Base-by-base conservation (phyloP, 1,140 invertebrate species). In the Schlechtendalia chinensis region DNA sequence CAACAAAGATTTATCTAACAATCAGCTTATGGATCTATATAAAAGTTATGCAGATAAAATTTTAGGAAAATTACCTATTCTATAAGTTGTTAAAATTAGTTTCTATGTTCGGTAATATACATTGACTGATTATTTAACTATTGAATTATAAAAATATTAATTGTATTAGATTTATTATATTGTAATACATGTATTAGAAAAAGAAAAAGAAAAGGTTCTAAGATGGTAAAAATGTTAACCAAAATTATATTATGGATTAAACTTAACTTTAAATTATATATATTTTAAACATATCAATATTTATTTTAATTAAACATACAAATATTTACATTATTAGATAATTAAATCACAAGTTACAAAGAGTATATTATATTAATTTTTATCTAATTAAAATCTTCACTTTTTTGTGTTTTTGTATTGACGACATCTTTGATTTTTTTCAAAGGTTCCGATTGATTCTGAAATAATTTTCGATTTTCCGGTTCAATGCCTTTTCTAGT, bases 1-100 rank as follows among this genome's bases (percentile, higher is more conserved):
- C 8, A 80, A 81, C 56, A 81, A 83, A 56, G 83, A 83, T 14
- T 69, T 83, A 54, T 54, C 69, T 12, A 56, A 82, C 1, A 81
- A 63, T 61, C 22, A 79, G 11, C 58, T 83, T 6, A 29, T 61
- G 14, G 22, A 65, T 16, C 27, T 83, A 59, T 83, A 83, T 58
- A 80, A 74, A 71, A 81, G 27, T 17, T 81, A 82, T 50, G 81
- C 80, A 50, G 54, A 82, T 58, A 77, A 56, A 24, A 80, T 82
- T 17, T 79, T 82, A 47, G 82, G 82, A 0, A 69, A 82, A 59
- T 19, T 29, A 27, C 75, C 75, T 63, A 19, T 50, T 50, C 22
- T 27, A 58, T 72, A 39, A 53, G 19, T 69, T 47, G 0, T 59
- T 24, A 27, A 27, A 29, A 47, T 47, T 5, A 10, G 16, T 50